Evolutionary conservation across 2,797 vertebrate species (phyloP), one percentile per base, ranked within the genome.

Genomic region (Crax fasciolata): DNA sequence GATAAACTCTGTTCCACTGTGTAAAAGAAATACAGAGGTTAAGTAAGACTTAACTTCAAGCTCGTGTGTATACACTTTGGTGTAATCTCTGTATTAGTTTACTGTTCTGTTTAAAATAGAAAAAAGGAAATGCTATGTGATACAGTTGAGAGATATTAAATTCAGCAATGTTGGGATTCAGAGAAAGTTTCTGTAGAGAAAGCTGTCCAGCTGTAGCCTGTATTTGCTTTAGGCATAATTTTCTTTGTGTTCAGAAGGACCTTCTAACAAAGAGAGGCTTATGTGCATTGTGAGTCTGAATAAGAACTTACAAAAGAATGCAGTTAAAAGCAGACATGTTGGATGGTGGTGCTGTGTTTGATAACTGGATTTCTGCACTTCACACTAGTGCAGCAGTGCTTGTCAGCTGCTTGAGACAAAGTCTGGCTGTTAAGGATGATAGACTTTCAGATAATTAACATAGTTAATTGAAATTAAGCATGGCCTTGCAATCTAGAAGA

Each of bases 261-360:
- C 65, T 89, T 93, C 59, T 93, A 81, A 94, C 91, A 97, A 93
- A 95, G 92, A 72, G 30, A 49, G 77, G 71, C 70, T 92, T 95
- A 81, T 66, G 66, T 88, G 48, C 51, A 57, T 92, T 94, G 85
- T 88, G 70, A 76, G 27, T 77, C 70, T 79, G 44, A 82, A 94
- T 86, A 71, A 92, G 87, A 81, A 52, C 57, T 66, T 67, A 38
- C 91, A 80, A 89, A 93, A 89, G 81, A 72, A n/a, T 48, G 66
- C 83, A 35, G 84, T 84, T 81, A 20, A 57, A 87, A 76, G 65
- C 75, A 72, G 79, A 49, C 30, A 2, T 48, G 30, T 68, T 77
- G 55, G 59, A 25, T 14, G n/a, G n/a, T 70, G 35, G 17, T 93
- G 48, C n/a, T 90, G 44, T 93, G 48, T 17, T 85, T 74, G 51